Conservation (phyloP, 2,888 invertebrate genomes). For the Acleris laterana region DNA sequence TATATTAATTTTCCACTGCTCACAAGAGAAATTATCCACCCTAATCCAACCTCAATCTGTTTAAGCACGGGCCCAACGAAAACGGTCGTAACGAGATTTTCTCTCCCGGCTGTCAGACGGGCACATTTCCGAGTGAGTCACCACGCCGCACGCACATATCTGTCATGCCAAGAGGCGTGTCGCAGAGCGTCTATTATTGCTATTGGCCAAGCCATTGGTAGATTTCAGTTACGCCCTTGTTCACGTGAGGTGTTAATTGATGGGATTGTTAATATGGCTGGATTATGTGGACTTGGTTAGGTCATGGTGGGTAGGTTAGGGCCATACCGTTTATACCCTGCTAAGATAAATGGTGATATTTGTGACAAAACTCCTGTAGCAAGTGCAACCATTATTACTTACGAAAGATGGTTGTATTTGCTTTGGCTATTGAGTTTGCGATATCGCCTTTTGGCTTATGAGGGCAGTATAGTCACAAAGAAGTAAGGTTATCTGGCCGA, state of each 20-base stretch:
- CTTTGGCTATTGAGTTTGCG: no score
- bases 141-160: constrained; percentile 42
- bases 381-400: no score
- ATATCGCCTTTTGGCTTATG: no score
- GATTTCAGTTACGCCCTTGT: constrained; percentile 49
- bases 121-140: constrained; percentile 54
- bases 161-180: constrained; percentile 54
- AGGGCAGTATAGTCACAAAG: no score
- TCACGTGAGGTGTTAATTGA: constrained; percentile 1
- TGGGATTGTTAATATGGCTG: no score
- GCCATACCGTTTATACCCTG: neutral
- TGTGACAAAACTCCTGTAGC: no score
- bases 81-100: neutral
- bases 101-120: neutral
- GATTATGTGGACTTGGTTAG: no score
- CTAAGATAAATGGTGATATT: no score
- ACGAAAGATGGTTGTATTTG: no score
- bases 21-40: neutral
- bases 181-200: constrained; percentile 37
- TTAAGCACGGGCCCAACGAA: neutral
- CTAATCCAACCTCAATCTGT: neutral
- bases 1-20: neutral
- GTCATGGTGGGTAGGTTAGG: no score
- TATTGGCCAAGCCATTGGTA: constrained; percentile 46
- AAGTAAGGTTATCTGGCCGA: no score